phyloP scores from a whole-genome alignment of 2,113 vertebrate species.

The Pavo muticus region DNA sequence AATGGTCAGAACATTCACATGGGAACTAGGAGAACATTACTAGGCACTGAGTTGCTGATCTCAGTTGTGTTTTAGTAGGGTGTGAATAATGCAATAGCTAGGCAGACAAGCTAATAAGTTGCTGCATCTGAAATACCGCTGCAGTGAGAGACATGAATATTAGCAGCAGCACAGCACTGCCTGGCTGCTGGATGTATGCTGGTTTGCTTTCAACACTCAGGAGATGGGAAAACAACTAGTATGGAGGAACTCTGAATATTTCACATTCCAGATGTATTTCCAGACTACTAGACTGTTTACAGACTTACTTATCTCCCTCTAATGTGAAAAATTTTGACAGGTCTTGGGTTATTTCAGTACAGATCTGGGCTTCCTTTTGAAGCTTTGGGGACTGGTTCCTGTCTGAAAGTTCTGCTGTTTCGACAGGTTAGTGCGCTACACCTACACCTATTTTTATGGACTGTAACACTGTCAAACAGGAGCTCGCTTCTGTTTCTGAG shows the following conservation, averaged over 20 bases:
- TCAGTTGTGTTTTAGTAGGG: background rate
- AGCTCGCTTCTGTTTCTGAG: background rate
- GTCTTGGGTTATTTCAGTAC: background rate
- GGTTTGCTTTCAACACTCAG: background rate
- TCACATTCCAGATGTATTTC: background rate
- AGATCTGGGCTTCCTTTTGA: background rate
- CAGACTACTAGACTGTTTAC: background rate
- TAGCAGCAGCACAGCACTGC: background rate
- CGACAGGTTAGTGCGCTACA: background rate
- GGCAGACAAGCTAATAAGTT: background rate
- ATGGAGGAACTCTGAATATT: background rate
- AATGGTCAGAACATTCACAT: background rate
- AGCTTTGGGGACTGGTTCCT: background rate
- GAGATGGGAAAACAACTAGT: background rate
- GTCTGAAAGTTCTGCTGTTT: background rate
- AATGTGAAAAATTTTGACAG: background rate
- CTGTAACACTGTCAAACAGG: background rate
- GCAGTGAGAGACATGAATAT: background rate
- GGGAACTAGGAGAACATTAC: background rate
- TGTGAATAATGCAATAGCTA: background rate
- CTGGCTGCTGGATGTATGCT: background rate
- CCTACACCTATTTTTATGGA: background rate
- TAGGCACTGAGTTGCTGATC: accelerated
- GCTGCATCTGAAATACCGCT: background rate
- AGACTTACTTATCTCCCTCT: background rate